Conservation (phyloP, 1,140 invertebrate species). For the Lepidotrigona ventralis region DNA sequence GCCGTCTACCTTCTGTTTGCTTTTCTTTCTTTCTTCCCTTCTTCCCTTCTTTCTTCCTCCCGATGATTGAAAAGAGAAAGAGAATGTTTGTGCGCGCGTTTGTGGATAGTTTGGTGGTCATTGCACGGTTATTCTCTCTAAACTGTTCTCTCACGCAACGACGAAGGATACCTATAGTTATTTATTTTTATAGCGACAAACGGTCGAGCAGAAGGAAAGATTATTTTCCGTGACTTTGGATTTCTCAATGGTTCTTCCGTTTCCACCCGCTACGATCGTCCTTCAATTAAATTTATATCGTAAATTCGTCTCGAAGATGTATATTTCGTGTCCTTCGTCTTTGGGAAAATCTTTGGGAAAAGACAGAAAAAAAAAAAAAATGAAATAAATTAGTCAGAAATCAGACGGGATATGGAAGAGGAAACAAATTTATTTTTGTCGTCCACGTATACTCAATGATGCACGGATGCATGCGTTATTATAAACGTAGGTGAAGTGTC, state of each 20-base stretch:
- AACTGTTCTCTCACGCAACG: background rate
- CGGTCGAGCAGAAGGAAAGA: background rate
- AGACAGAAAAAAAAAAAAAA: no score
- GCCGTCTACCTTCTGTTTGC: background rate
- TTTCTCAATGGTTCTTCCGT: background rate
- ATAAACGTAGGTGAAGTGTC: background rate
- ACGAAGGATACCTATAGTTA: background rate
- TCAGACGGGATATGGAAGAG: background rate
- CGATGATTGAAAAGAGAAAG: background rate
- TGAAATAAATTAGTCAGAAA: no score
- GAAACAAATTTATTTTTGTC: background rate
- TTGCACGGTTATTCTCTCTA: background rate
- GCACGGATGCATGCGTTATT: background rate
- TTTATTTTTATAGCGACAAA: conserved; percentile 26
- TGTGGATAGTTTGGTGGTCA: background rate
- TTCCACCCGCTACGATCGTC: background rate
- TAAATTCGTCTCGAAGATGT: no score
- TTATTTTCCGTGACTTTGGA: background rate
- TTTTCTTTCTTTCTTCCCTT: background rate
- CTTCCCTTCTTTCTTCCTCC: background rate
- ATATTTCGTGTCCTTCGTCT: background rate
- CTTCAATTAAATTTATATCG: background rate
- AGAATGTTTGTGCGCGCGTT: background rate
- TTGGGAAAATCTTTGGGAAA: no score
- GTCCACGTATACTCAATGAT: background rate